Conservation (phyloP, 1,140 invertebrate species). For the Aphaenogaster floridana region DNA sequence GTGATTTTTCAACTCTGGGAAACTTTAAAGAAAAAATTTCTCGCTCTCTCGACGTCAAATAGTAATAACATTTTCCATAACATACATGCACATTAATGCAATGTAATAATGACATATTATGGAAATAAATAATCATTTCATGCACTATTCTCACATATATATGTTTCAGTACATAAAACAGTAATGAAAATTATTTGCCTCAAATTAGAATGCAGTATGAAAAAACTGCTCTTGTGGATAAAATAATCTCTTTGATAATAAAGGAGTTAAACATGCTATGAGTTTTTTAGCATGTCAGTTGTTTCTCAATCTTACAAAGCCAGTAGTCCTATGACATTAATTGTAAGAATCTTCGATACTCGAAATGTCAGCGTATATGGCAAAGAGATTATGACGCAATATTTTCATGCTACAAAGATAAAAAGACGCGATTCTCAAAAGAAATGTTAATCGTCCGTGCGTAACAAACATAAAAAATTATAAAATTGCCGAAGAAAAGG, state of each 20-base stretch:
- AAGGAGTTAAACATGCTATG: too few relatives aligned
- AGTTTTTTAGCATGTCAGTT: background rate
- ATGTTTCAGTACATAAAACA: background rate
- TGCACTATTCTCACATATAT: background rate
- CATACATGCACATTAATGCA: background rate
- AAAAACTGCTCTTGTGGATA: background rate
- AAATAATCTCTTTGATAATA: background rate
- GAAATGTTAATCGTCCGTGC: constrained; percentile 16
- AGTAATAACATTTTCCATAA: constrained; percentile 2
- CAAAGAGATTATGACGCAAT: background rate
- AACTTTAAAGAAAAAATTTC: constrained; percentile 24
- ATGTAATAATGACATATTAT: background rate
- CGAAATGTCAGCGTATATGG: background rate
- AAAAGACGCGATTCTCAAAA: background rate
- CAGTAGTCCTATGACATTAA: background rate
- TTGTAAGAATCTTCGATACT: background rate
- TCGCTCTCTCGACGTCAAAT: background rate
- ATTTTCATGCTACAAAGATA: background rate
- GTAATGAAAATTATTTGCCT: background rate
- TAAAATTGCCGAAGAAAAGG: constrained; percentile 64
- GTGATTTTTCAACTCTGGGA: constrained; percentile 39
- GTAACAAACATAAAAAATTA: constrained; percentile 32
- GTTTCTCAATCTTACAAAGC: background rate
- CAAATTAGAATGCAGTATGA: background rate
- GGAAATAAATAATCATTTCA: background rate